Conservation (phyloP, 2,797 vertebrate species). For the Nyctalus aviator region DNA sequence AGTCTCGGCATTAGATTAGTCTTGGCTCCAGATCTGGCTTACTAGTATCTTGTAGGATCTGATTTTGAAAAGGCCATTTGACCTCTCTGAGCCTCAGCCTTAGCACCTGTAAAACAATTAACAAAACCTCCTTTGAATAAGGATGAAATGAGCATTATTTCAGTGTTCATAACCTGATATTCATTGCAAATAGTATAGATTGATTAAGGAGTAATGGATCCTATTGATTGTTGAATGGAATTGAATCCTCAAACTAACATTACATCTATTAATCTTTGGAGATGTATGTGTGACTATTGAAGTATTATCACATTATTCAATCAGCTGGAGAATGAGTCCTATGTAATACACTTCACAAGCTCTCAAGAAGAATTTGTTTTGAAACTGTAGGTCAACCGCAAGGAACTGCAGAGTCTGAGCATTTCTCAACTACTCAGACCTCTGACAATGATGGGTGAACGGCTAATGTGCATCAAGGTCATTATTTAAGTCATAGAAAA, state of each 20-base stretch:
- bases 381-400: neutral
- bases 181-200: neutral
- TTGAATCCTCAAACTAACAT: neutral
- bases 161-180: neutral
- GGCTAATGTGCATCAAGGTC: neutral
- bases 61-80: constrained; percentile 28
- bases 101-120: neutral
- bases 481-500: neutral
- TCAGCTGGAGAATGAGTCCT: neutral
- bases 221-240: neutral
- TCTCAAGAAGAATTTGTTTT: constrained; percentile 27
- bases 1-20: neutral
- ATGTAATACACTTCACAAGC: neutral
- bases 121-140: neutral
- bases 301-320: neutral
- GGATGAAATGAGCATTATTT: constrained; percentile 1
- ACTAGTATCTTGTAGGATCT: neutral
- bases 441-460: neutral
- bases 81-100: neutral
- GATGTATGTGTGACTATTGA: neutral
- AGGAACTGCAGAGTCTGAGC: neutral
- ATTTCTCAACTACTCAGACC: constrained; percentile 13
- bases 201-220: neutral
- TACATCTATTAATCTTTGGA: neutral
- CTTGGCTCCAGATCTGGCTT: neutral